Conservation (phyloP, 2,113 vertebrate species). For the Athene cunicularia region DNA sequence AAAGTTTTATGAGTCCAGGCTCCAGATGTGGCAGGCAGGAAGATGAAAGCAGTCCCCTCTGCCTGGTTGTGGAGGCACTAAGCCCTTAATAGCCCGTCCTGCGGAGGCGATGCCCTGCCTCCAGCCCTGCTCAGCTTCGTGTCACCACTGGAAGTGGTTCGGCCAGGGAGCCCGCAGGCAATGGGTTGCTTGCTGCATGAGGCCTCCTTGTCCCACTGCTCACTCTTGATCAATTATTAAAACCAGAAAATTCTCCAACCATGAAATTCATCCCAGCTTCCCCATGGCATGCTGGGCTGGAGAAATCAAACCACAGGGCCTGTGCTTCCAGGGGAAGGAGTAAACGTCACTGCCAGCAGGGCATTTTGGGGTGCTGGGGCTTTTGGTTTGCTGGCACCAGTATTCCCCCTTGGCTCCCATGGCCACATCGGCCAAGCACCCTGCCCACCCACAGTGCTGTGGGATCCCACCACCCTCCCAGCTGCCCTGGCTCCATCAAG, state of each 20-base stretch:
- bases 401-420: accelerated
- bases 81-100: neutral
- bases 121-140: neutral
- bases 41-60: constrained; percentile 43
- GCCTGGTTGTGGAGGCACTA: neutral
- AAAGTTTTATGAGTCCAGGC: constrained; percentile 22
- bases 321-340: neutral
- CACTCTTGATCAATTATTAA: neutral
- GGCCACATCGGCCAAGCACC: accelerated
- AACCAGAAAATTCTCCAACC: constrained; percentile 26
- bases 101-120: neutral
- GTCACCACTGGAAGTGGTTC: neutral
- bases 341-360: neutral
- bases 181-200: neutral
- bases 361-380: neutral
- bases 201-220: neutral
- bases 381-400: neutral
- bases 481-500: neutral
- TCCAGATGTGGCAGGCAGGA: constrained; percentile 39
- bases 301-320: neutral
- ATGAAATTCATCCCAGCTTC: constrained; percentile 36
- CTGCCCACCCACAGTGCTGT: neutral
- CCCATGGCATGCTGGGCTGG: neutral
- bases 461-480: neutral
- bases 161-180: neutral